These are phyloP conservation scores for Cheumatopsyche charites DNA, from an alignment of 1,140 invertebrate genomes.

Conservation along the genomic window DNA sequence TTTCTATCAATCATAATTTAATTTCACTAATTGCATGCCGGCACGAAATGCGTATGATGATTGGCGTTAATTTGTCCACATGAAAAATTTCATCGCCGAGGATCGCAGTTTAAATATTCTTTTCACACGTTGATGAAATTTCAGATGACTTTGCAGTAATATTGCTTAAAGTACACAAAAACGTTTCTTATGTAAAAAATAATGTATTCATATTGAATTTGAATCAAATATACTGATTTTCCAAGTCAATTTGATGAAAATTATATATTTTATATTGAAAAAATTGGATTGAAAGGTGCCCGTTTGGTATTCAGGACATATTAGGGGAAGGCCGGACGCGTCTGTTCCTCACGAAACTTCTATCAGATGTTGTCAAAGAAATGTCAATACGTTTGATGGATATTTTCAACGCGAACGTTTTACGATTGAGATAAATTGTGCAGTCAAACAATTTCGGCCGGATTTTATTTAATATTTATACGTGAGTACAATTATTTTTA, in stretches of 20 bases:
- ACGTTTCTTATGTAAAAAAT: neutral
- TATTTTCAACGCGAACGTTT: slow-evolving; percentile 39
- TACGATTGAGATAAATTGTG: slow-evolving; percentile 41
- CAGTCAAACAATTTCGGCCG: neutral
- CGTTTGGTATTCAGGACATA: slow-evolving; percentile 9
- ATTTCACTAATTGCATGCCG: neutral
- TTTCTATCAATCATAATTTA: slow-evolving; percentile 29
- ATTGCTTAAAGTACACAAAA: neutral
- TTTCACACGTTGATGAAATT: too few species aligned
- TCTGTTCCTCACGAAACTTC: slow-evolving; percentile 35
- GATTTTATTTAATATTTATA: neutral
- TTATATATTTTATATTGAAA: too few species aligned
- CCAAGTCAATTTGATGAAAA: too few species aligned
- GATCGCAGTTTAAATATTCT: too few species aligned
- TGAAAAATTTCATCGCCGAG: too few species aligned
- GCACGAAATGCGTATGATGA: neutral
- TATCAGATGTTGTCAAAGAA: slow-evolving; percentile 43
- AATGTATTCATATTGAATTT: too few species aligned
- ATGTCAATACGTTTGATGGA: slow-evolving; percentile 41
- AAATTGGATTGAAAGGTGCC: too few species aligned
- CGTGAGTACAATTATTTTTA: neutral
- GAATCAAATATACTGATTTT: too few species aligned
- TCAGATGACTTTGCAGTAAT: too few species aligned
- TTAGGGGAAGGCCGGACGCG: slow-evolving; percentile 34
- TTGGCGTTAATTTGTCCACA: neutral